Percentiles rank a stretch among this genome's conserved stretches.
Conservation (phyloP, 2,113 vertebrate species). For the Sigmodon hispidus region DNA sequence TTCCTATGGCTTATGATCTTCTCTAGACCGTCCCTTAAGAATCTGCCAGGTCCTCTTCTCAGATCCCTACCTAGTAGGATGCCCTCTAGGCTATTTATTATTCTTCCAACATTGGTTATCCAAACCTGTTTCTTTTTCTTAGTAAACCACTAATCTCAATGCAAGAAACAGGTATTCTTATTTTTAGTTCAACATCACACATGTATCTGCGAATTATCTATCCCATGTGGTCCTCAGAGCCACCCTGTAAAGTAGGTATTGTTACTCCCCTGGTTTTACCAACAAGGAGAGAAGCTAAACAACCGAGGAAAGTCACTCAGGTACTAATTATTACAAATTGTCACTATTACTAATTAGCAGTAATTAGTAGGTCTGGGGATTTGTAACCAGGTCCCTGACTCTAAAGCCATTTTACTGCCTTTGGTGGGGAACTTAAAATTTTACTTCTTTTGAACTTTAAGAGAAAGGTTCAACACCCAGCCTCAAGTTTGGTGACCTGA, state of each 20-base stretch:
- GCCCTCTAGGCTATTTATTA: background rate
- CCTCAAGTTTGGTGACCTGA: background rate
- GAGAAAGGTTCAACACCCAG: background rate
- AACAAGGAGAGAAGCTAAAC: constrained; percentile 52
- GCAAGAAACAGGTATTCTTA: background rate
- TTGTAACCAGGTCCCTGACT: constrained; percentile 31
- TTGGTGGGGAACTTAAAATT: background rate
- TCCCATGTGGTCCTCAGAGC: background rate
- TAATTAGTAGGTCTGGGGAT: constrained; percentile 52
- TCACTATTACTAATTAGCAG: constrained; percentile 56
- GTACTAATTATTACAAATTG: constrained; percentile 69
- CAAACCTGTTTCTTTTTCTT: constrained; percentile 42
- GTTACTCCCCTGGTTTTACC: constrained; percentile 42
- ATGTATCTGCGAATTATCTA: background rate
- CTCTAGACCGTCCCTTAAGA: background rate
- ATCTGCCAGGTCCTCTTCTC: background rate
- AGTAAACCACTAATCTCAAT: constrained; percentile 31
- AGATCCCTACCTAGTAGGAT: background rate
- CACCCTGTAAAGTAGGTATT: background rate
- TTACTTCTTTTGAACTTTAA: background rate
- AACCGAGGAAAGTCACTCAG: constrained; percentile 53
- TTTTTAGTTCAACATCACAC: background rate
- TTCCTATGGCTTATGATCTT: background rate
- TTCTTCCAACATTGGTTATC: constrained; percentile 19
- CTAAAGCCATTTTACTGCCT: constrained; percentile 32